A percentile compares a stretch with the other conserved stretches of the same genome.
These are phyloP conservation scores for Ctenicera cuprea DNA, from an alignment of 2,888 invertebrate genomes.

Conservation along the genomic window DNA sequence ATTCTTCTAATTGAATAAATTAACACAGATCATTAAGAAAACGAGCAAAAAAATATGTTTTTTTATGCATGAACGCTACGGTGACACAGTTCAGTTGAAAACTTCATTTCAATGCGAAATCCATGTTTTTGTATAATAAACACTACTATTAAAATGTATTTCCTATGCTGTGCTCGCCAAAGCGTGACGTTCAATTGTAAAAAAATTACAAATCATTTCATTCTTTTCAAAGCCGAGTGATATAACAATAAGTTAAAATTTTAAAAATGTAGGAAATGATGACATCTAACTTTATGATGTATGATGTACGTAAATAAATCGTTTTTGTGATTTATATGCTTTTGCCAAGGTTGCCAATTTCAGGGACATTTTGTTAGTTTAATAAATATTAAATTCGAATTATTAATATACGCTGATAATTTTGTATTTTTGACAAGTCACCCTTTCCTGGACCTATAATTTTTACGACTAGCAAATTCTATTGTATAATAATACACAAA, in stretches of 20 bases:
- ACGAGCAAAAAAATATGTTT: conserved; percentile 41
- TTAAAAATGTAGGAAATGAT: conserved; percentile 67
- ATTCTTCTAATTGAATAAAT: conserved; percentile 40
- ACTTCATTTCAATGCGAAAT: conserved; percentile 45
- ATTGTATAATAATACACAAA: too few relatives aligned
- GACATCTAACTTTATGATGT: conserved; percentile 58
- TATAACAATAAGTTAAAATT: conserved; percentile 65
- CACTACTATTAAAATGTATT: conserved; percentile 57
- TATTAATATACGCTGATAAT: too few relatives aligned
- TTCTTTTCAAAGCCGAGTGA: conserved; percentile 62
- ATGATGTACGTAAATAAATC: background rate
- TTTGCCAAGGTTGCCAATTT: background rate
- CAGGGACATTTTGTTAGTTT: conserved; percentile 1
- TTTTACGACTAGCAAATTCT: too few relatives aligned
- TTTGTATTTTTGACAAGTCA: too few relatives aligned
- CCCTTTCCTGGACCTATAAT: too few relatives aligned
- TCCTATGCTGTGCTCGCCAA: conserved; percentile 63
- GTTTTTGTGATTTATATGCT: background rate
- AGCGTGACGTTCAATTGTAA: conserved; percentile 66
- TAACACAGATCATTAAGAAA: conserved; percentile 37
- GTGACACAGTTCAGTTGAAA: conserved; percentile 49
- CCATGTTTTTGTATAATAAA: conserved; percentile 49
- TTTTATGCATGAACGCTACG: conserved; percentile 46
- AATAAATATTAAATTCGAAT: background rate
- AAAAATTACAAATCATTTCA: conserved; percentile 67